phyloP scores from a whole-genome alignment of 2,113 vertebrate species.

The Mastomys natalensis region DNA sequence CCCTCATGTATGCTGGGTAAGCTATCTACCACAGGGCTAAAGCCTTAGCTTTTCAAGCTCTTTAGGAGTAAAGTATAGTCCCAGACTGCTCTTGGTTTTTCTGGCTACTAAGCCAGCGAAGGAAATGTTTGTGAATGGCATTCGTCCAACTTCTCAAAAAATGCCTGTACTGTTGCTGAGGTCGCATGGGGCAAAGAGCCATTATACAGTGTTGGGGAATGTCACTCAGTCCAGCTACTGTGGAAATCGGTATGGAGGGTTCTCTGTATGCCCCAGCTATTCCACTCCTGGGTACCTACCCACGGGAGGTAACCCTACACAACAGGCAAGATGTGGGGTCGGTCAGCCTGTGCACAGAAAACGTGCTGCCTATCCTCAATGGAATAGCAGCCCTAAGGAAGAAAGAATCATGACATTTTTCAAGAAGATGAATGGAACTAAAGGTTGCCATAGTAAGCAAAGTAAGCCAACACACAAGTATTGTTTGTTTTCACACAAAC shows the following conservation, averaged over 20 bases:
- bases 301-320: not conserved
- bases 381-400: too few species aligned
- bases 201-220: not conserved
- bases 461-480: not conserved
- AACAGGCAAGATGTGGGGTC: not conserved
- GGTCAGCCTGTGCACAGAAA: not conserved
- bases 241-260: not conserved
- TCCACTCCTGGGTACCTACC: not conserved
- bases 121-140: not conserved
- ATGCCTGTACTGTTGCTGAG: not conserved
- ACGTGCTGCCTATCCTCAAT: too few species aligned
- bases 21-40: too few species aligned
- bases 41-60: not conserved
- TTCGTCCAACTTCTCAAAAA: conserved; percentile 14
- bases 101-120: not conserved
- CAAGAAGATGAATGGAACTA: not conserved
- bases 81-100: not conserved
- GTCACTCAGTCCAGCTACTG: not conserved
- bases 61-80: not conserved
- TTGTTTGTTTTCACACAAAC: not conserved
- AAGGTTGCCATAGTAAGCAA: not conserved
- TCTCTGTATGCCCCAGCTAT: not conserved
- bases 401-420: not conserved
- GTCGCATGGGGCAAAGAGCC: not conserved
- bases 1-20: not conserved